A percentile compares a stretch with the other conserved stretches of the same genome.
These are phyloP conservation scores for Muscidifurax raptorellus DNA, from an alignment of 1,140 invertebrate genomes.

Conservation along the genomic window DNA sequence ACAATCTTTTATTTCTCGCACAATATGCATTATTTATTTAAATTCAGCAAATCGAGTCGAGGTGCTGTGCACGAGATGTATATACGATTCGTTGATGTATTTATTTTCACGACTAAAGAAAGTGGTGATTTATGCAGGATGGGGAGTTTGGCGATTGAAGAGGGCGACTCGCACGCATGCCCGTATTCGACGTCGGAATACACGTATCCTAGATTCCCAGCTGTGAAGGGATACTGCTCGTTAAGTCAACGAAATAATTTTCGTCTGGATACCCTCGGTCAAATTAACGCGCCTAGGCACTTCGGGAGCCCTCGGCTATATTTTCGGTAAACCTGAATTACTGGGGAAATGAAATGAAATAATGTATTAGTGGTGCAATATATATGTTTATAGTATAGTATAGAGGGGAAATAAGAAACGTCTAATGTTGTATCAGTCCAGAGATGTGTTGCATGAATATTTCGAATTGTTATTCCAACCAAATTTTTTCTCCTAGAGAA, in stretches of 20 bases:
- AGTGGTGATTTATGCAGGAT: constrained; percentile 2
- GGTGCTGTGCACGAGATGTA: no score
- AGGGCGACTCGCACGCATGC: background rate
- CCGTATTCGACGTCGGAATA: no score
- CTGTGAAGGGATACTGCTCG: background rate
- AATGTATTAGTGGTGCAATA: background rate
- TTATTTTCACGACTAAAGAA: background rate
- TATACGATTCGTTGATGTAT: background rate
- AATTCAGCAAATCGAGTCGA: no score
- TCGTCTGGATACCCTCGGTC: background rate
- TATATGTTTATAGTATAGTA: background rate
- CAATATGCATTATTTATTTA: no score
- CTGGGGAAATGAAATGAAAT: constrained; percentile 2
- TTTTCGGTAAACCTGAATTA: constrained; percentile 1
- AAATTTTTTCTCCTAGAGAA: no score
- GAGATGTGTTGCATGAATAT: no score
- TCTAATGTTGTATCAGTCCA: no score
- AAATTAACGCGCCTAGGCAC: no score
- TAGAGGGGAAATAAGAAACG: no score
- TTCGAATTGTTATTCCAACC: no score
- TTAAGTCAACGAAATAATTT: constrained; percentile 20
- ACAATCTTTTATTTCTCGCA: no score
- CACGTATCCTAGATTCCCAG: background rate
- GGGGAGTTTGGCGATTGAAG: background rate
- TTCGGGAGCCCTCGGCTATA: background rate